Evolutionary conservation across 92 coral and sea anemone genomes (phyloP).

Genomic region (Scolanthus callimorphus): DNA sequence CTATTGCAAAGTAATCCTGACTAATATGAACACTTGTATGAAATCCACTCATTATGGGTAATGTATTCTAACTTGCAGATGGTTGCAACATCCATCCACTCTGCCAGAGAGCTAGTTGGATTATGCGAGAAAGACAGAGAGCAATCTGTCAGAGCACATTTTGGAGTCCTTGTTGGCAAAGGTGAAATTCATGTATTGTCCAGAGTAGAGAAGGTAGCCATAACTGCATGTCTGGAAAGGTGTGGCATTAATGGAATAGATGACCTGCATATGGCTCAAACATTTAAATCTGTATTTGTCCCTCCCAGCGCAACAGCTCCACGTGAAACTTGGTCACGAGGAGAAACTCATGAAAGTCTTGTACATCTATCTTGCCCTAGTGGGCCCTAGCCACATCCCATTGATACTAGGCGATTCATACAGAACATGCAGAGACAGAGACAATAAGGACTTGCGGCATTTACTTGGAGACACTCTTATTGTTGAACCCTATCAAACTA

Average conservation of each 20-base stretch:
- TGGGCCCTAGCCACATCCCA: constrained; percentile 18
- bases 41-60: no score
- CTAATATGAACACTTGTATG: no score
- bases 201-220: neutral
- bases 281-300: constrained; percentile 22
- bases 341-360: constrained; percentile 19
- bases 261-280: neutral
- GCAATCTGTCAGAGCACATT: constrained; percentile 17
- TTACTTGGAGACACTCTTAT: constrained; percentile 32
- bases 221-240: constrained; percentile 5
- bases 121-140: constrained; percentile 14
- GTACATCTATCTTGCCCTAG: constrained; percentile 21
- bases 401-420: constrained; percentile 29
- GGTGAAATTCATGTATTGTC: constrained; percentile 11
- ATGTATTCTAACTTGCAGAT: constrained; percentile 7
- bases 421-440: constrained; percentile 17
- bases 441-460: constrained; percentile 26
- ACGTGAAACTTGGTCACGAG: neutral
- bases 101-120: constrained; percentile 30
- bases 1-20: no score
- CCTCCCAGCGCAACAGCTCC: constrained; percentile 1
- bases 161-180: constrained; percentile 40
- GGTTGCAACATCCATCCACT: constrained; percentile 39
- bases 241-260: neutral
- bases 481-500: constrained; percentile 26